Conservation (phyloP, 2,797 vertebrate species). For the Pristis pectinata region DNA sequence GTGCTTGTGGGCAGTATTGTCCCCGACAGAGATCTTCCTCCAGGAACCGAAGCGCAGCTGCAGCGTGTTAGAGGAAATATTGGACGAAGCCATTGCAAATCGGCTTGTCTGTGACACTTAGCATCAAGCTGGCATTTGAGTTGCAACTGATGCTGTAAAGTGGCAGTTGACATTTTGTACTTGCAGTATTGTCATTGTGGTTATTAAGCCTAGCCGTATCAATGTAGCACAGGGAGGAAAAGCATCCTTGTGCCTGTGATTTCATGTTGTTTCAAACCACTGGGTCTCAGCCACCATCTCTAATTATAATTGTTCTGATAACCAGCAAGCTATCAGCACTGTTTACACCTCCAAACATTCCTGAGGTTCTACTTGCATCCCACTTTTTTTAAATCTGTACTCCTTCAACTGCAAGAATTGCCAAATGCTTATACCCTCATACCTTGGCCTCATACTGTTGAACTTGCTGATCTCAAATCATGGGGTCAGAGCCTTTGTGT, state of each 20-base stretch:
- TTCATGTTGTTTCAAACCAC: neutral
- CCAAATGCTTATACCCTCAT: neutral
- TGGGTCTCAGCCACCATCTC: neutral
- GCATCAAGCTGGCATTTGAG: neutral
- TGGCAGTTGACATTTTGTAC: constrained; percentile 27
- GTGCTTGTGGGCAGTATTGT: neutral
- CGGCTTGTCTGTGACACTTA: constrained; percentile 27
- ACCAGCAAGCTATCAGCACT: neutral
- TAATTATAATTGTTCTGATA: neutral
- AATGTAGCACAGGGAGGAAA: neutral
- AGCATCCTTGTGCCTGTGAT: neutral
- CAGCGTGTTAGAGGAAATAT: neutral
- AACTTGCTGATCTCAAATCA: neutral
- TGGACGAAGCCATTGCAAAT: constrained; percentile 14
- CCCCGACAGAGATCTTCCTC: too few relatives aligned
- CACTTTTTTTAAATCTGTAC: neutral
- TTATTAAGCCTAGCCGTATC: neutral
- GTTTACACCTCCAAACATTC: neutral
- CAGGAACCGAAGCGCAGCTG: neutral
- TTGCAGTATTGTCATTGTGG: neutral
- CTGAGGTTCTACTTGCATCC: neutral
- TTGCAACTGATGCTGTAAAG: neutral
- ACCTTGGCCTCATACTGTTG: neutral
- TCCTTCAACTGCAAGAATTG: neutral
- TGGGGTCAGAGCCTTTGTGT: neutral